Conservation (phyloP, 2,888 invertebrate species). For the Yponomeuta cagnagella region DNA sequence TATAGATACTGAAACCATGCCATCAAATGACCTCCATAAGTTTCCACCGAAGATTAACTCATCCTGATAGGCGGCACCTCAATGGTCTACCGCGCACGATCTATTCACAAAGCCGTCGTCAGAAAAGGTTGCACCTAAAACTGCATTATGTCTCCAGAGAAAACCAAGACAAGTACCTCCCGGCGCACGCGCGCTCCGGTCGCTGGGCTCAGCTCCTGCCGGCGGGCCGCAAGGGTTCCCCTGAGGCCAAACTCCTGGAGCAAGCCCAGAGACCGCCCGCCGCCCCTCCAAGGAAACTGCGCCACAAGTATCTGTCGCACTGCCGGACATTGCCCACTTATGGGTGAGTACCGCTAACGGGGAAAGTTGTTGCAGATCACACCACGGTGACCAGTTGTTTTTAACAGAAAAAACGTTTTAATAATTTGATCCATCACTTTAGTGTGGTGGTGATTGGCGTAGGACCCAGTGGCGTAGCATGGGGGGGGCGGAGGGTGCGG, state of each 20-base stretch:
- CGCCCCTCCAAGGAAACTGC: slow-evolving; percentile 87
- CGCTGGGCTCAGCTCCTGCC: slow-evolving; percentile 82
- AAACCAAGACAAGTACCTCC: slow-evolving; percentile 85
- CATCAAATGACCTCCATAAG: too few species aligned
- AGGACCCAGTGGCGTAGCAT: too few species aligned
- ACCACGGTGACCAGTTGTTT: neutral
- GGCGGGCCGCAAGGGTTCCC: slow-evolving; percentile 87
- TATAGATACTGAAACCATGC: too few species aligned
- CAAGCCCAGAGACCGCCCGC: slow-evolving; percentile 91
- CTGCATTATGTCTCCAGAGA: slow-evolving; percentile 65
- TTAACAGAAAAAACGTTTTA: too few species aligned
- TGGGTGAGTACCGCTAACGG: slow-evolving; percentile 75
- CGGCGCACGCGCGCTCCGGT: slow-evolving; percentile 83
- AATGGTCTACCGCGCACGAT: too few species aligned
- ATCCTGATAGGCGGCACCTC: too few species aligned
- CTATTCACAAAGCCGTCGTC: too few species aligned
- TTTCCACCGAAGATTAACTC: too few species aligned
- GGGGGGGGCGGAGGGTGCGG: too few species aligned
- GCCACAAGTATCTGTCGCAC: slow-evolving; percentile 92
- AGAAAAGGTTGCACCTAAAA: neutral
- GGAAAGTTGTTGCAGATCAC: neutral
- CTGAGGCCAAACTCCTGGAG: slow-evolving; percentile 89
- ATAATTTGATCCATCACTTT: too few species aligned
- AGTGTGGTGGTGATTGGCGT: too few species aligned
- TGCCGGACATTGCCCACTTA: slow-evolving; percentile 94